Conservation (phyloP, 2,797 vertebrate genomes). For the Podarcis siculus region DNA sequence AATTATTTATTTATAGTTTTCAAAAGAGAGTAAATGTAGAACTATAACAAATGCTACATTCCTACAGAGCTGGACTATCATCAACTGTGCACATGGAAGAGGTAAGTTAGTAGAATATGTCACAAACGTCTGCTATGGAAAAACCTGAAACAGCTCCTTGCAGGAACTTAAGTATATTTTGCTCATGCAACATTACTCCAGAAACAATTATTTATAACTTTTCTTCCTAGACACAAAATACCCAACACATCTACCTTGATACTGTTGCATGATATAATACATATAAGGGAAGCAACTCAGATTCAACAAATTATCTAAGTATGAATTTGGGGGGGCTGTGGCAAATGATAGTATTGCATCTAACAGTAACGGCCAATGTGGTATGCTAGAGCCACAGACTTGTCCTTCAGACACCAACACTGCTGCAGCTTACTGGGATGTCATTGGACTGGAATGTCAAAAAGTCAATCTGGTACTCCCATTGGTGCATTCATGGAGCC, state of each 20-base stretch:
- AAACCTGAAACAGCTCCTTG: not conserved
- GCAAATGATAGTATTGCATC: not conserved
- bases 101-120: not conserved
- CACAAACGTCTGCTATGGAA: not conserved
- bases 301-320: not conserved
- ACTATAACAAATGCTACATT: not conserved
- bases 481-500: too few species aligned
- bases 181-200: not conserved
- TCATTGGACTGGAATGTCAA: too few species aligned
- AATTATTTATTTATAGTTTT: not conserved
- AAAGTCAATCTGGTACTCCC: too few species aligned
- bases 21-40: conserved; percentile 4
- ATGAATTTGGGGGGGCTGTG: too few species aligned
- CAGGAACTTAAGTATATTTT: not conserved
- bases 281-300: not conserved
- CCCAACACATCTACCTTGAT: not conserved
- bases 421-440: too few species aligned
- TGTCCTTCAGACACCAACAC: too few species aligned
- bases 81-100: not conserved
- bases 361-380: not conserved
- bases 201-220: not conserved
- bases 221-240: not conserved
- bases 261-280: not conserved
- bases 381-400: too few species aligned
- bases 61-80: not conserved